Base-by-base conservation (phyloP, 2,797 vertebrate genomes). In the Cryptoblepharus egeriae region DNA sequence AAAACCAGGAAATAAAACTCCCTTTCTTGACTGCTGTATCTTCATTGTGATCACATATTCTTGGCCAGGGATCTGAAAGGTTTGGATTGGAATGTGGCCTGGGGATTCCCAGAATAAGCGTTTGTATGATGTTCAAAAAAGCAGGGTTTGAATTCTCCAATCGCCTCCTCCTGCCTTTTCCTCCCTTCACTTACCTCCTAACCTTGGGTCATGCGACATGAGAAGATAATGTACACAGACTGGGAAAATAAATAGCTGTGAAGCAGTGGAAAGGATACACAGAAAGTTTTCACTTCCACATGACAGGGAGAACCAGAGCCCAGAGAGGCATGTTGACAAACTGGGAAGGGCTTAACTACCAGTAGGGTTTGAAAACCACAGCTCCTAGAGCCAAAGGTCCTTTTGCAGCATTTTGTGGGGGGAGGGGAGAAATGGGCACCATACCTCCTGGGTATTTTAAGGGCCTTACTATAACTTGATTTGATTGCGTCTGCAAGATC, bases 1-100 rank as follows among this genome's bases (percentile, higher is more conserved):
- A 73, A 63, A 92, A 87, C 73, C 86, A n/a, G 88, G 88, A 88
- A 91, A 85, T 79, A 76, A 85, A 45, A 52, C 88, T 87, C 89
- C 83, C 79, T 85, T 30, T 11, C 35, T 60, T 0, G 39, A 65
- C 63, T 77, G 57, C 68, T 28, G 63, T 81, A 63, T n/a, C 3
- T 30, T 76, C 1, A 2, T 80, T 72, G 28, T 55, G 45, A 22
- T 72, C 42, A 68, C 74, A n/a, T n/a, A n/a, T 65, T 9, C 37
- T 4, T 3, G 10, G 0, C 3, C 13, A 2, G 75, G 75, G 86
- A 2, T 30, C 1, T 0, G 61, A 22, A 2, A 12, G 24, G 0
- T 0, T 30, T 45, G 1, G 60, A n/a, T 3, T 28, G 28, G 85
- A 79, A 2, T 70, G 83, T 22, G 69, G 11, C 49, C 77, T 0